phyloP scores from a whole-genome alignment of 1,140 invertebrate genomes.

The Meloidogyne floridensis region DNA sequence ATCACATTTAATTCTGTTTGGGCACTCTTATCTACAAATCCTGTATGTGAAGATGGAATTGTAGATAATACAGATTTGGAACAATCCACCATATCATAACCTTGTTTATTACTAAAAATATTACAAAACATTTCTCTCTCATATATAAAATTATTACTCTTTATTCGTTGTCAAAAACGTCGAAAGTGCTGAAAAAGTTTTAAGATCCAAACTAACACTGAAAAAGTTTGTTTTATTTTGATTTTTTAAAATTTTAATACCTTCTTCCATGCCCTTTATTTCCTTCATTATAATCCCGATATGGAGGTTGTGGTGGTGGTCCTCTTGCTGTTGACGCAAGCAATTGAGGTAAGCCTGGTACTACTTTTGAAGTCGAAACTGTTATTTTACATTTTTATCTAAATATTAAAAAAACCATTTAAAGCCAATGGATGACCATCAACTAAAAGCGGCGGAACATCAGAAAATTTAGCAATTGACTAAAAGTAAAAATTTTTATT shows the following conservation, averaged over 20 bases:
- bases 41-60: background rate
- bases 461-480: constrained; percentile 50
- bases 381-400: background rate
- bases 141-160: constrained; percentile 6
- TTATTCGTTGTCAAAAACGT: background rate
- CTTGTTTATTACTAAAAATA: constrained; percentile 10
- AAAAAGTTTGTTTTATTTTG: background rate
- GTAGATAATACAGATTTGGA: background rate
- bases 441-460: constrained; percentile 48
- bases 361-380: constrained; percentile 19
- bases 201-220: constrained; percentile 45
- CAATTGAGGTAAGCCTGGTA: constrained; percentile 25
- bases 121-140: background rate
- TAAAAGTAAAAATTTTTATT: constrained; percentile 26
- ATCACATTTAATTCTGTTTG: constrained; percentile 1
- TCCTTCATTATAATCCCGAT: constrained; percentile 38
- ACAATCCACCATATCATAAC: background rate
- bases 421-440: constrained; percentile 44
- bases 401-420: constrained; percentile 37
- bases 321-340: constrained; percentile 32
- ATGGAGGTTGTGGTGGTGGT: constrained; percentile 50
- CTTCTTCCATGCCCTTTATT: constrained; percentile 46
- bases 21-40: background rate
- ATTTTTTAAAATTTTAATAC: background rate
- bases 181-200: constrained; percentile 51